Base-by-base conservation (phyloP, 2,888 invertebrate genomes). In the Eurois occulta region DNA sequence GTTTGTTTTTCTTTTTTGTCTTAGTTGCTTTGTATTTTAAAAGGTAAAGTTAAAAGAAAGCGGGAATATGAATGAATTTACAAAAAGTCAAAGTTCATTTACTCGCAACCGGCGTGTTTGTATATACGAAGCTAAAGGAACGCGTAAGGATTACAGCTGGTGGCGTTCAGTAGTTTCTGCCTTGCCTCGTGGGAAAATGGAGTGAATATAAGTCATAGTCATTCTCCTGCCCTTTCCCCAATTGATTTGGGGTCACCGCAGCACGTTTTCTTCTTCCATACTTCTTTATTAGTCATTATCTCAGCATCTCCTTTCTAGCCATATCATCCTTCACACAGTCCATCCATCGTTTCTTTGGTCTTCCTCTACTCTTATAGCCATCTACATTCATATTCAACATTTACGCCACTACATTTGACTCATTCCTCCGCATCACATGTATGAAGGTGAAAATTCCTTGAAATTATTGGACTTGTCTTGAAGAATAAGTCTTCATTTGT, bases 1-100 rank as follows among this genome's bases (percentile, higher is more conserved):
- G 79, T 81, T 77, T 79, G 46, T 74, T 84, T 79, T 64, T 46
- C 13, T 75, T 69, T 64, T 58, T 69, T 77, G 32, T 60, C 65
- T 71, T 24, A 66, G 69, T 74, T 69, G 55, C 46, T 70, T 76
- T 68, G 66, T 72, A 55, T 71, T 67, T 69, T 21, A 24, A 64
- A 64, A 66, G 1, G 43, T 18, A 24, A 69, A n/a, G 38, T 16
- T 46, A 38, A 46, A 71, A 48, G 2, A 43, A 7, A n/a, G 55
- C 18, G 16, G 32, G 7, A 70, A 65, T 58, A 55, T 80, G 16
- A 48, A 46, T 35, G 6, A 60, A 35, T 35, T 4, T 35, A 5
- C 4, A 35, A 35, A 28, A 28, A 18, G 1, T 0, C 18, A 60
- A 60, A 28, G 16, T 0, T 28, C 5, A 28, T 41, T 41, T 41